Evolutionary conservation across 2,888 invertebrate species (phyloP), one percentile per base, ranked within the genome.

Genomic region (Euzophera pinguis): DNA sequence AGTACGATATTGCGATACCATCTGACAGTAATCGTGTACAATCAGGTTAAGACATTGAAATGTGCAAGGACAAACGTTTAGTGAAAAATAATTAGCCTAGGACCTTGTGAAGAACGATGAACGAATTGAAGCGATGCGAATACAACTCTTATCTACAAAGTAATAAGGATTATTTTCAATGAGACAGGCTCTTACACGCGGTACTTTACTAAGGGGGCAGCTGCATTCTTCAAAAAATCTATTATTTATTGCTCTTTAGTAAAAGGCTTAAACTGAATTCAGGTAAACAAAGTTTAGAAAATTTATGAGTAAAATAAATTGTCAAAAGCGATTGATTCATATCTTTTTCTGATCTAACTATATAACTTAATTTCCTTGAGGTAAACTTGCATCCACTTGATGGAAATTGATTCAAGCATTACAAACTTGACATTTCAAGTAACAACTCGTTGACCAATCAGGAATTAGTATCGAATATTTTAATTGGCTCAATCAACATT

Each of bases 51-150:
- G 4, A 38, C 45, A 57, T 43, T 56, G 54, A 50, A 57, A 50
- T 54, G 56, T 52, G 53, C 16, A 37, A 22, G 29, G 47, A 54
- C 54, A 52, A 56, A 55, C 57, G 47, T 12, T 16, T 13, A 35
- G 53, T 58, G 58, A 60, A 51, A 48, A 50, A 52, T n/a, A 55
- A 60, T 56, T 62, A 60, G 43, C 55, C 59, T 62, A 62, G 49
- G 60, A 59, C 55, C 57, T 53, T 54, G 56, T 56, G 55, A 52
- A 53, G 16, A 10, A 53, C 53, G 29, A 56, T 52, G 57, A 55
- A 48, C 39, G 53, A 55, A n/a, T 14, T 48, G 50, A 53, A 54
- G 55, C 55, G 54, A 57, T 48, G 59, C 17, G 29, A 34, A 41
- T 42, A 41, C 37, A 48, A 48, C 48, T 37, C 37, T 48, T 32